Evolutionary conservation across 2,113 vertebrate species (phyloP).

Genomic region (Lipophrys pholis): DNA sequence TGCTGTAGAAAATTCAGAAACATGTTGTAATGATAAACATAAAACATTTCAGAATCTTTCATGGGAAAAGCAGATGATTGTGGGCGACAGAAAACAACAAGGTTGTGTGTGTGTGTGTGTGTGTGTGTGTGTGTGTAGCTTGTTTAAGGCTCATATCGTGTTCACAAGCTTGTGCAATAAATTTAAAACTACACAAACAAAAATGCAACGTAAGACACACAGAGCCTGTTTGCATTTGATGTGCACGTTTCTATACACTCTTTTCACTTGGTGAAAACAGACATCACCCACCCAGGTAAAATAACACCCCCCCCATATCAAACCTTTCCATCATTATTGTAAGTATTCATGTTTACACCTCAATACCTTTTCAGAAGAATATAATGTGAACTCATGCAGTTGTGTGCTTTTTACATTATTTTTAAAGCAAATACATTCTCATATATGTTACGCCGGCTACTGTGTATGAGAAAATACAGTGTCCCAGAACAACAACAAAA

Average conservation of each 20-base stretch:
- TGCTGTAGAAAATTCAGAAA: not conserved
- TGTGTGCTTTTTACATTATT: not conserved
- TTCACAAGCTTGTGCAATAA: not conserved
- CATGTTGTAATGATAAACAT: not conserved
- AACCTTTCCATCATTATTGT: not conserved
- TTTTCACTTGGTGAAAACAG: slow-evolving; percentile 3
- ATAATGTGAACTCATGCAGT: not conserved
- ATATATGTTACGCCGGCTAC: no score
- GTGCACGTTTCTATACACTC: not conserved
- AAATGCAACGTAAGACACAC: not conserved
- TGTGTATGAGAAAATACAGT: no score
- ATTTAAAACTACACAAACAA: not conserved
- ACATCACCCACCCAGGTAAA: not conserved
- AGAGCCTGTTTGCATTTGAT: no score
- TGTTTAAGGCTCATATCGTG: not conserved
- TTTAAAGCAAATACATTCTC: no score
- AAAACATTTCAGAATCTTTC: not conserved
- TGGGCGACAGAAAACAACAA: not conserved
- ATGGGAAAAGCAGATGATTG: not conserved
- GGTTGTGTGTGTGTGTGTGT: no score
- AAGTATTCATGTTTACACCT: not conserved
- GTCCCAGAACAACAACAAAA: no score
- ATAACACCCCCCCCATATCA: no score
- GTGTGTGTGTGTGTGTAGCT: no score
- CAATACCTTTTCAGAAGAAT: not conserved